Percentiles rank a stretch among this genome's conserved stretches.
Evolutionary conservation across 2,113 vertebrate genomes (phyloP).

Genomic region (Nothobranchius kuhntae): DNA sequence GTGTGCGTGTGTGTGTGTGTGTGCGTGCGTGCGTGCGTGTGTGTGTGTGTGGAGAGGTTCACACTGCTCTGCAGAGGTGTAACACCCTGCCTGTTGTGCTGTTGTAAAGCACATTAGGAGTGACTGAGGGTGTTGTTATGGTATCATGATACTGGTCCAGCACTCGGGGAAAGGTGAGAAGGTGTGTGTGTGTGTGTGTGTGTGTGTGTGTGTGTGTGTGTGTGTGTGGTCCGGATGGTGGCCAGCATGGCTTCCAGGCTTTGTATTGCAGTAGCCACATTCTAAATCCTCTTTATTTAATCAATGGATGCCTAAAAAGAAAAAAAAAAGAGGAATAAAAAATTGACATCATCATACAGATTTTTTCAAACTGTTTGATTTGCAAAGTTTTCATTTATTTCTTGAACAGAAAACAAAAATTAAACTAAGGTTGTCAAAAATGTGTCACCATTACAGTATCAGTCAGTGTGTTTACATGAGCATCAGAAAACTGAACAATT

Average conservation of each 20-base stretch:
- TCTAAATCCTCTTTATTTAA: not conserved
- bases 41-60: slow-evolving; percentile 43
- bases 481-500: too few species aligned
- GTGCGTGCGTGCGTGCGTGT: slow-evolving; percentile 9
- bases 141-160: slow-evolving; percentile 66
- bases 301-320: not conserved
- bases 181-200: slow-evolving; percentile 27
- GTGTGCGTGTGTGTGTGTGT: slow-evolving; percentile 7
- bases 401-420: too few species aligned
- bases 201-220: slow-evolving; percentile 12
- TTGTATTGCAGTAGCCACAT: slow-evolving; percentile 1
- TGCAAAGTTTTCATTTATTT: too few species aligned
- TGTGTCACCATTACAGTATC: too few species aligned
- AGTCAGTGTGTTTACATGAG: too few species aligned
- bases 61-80: slow-evolving; percentile 68
- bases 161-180: slow-evolving; percentile 67
- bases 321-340: too few species aligned
- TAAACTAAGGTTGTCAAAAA: too few species aligned
- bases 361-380: too few species aligned
- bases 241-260: slow-evolving; percentile 35
- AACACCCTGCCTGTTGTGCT: slow-evolving; percentile 72
- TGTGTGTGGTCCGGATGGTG: slow-evolving; percentile 26
- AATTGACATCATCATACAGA: too few species aligned
- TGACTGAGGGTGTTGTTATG: slow-evolving; percentile 70
- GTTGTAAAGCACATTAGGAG: slow-evolving; percentile 73